A percentile compares a stretch with the other conserved stretches of the same genome.
Conservation (phyloP, 2,113 vertebrate species). For the Coryphaenoides rupestris region DNA sequence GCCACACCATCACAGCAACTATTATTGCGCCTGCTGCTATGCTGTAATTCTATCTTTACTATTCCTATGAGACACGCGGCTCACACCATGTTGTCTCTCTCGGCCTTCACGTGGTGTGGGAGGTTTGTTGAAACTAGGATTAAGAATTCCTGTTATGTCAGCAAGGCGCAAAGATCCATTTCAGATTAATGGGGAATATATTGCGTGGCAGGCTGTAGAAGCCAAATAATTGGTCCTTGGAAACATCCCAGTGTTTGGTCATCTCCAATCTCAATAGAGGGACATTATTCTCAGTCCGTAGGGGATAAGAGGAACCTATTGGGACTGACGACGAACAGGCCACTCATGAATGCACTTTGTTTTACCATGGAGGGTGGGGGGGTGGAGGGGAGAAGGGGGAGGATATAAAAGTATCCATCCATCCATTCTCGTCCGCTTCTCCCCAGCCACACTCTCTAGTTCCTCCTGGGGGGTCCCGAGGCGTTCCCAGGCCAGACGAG, state of each 20-base stretch:
- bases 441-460: no score
- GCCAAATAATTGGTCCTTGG: not conserved
- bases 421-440: no score
- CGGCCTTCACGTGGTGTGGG: not conserved
- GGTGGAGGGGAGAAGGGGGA: no score
- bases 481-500: no score
- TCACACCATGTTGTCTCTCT: not conserved
- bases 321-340: no score
- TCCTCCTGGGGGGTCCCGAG: no score
- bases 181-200: not conserved
- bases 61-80: not conserved
- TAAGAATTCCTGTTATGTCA: not conserved
- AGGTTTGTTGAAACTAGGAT: not conserved
- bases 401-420: no score
- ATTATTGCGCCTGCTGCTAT: not conserved
- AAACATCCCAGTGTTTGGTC: slow-evolving; percentile 6
- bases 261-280: no score
- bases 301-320: no score
- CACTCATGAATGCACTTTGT: no score
- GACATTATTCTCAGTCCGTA: no score
- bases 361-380: no score
- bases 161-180: not conserved
- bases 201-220: not conserved
- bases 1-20: not conserved
- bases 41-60: not conserved